These are phyloP conservation scores for Ectemnius cavifrons DNA, from an alignment of 2,888 invertebrate species.

Conservation along the genomic window DNA sequence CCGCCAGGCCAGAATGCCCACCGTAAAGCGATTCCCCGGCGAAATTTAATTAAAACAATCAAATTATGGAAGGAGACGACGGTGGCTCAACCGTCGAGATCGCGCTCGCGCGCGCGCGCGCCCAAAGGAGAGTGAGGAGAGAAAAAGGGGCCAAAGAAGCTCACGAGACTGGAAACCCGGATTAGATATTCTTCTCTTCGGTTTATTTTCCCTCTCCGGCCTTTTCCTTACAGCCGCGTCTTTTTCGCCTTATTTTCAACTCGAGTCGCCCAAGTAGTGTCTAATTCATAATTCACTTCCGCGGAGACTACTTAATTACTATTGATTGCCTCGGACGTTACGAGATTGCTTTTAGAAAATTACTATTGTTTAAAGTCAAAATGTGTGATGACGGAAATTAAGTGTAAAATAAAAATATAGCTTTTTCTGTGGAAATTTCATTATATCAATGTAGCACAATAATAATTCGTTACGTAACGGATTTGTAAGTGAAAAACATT, in stretches of 20 bases:
- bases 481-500: no score
- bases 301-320: no score
- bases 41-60: slow-evolving; percentile 79
- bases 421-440: neutral
- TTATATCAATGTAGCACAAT: neutral
- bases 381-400: no score
- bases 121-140: slow-evolving; percentile 54
- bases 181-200: slow-evolving; percentile 71
- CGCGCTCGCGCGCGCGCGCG: slow-evolving; percentile 26
- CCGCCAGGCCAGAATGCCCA: slow-evolving; percentile 72
- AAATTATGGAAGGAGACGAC: slow-evolving; percentile 77
- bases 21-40: slow-evolving; percentile 76
- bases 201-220: no score
- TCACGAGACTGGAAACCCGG: slow-evolving; percentile 65
- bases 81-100: slow-evolving; percentile 71
- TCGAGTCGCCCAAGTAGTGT: slow-evolving; percentile 34
- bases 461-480: slow-evolving; percentile 6
- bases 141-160: slow-evolving; percentile 63
- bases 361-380: no score
- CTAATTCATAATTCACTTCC: no score
- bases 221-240: no score
- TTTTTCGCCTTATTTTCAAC: slow-evolving; percentile 66
- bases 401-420: neutral
- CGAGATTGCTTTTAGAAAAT: no score
- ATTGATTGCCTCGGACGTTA: no score